Percentiles rank a stretch among this genome's conserved stretches.
Evolutionary conservation across 2,113 vertebrate species (phyloP).

Genomic region (mouse (Mus musculus)): GRCm39 chr7:94316001-94316500

Average conservation of each 20-base stretch:
- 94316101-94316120: slow-evolving; percentile 65
- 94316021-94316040: slow-evolving; percentile 29
- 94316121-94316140: slow-evolving; percentile 71
- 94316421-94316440: neutral
- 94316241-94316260: slow-evolving; percentile 49
- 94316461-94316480: neutral
- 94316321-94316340: neutral
- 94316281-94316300: slow-evolving; percentile 7
- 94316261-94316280: slow-evolving; percentile 44
- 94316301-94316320: neutral
- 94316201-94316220: slow-evolving; percentile 45
- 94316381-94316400: slow-evolving; percentile 1
- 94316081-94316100: slow-evolving; percentile 49
- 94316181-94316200: slow-evolving; percentile 58
- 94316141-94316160: slow-evolving; percentile 69
- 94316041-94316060: slow-evolving; percentile 43
- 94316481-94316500: neutral
- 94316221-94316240: slow-evolving; percentile 45
- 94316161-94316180: slow-evolving; percentile 55
- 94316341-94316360: neutral
- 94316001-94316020: slow-evolving; percentile 45
- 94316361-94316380: neutral
- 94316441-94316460: neutral
- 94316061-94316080: slow-evolving; percentile 43
- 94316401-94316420: neutral